Evolutionary conservation across 2,797 vertebrate species (phyloP), one percentile per base, ranked within the genome.

Genomic region (Molossus alvarezi): DNA sequence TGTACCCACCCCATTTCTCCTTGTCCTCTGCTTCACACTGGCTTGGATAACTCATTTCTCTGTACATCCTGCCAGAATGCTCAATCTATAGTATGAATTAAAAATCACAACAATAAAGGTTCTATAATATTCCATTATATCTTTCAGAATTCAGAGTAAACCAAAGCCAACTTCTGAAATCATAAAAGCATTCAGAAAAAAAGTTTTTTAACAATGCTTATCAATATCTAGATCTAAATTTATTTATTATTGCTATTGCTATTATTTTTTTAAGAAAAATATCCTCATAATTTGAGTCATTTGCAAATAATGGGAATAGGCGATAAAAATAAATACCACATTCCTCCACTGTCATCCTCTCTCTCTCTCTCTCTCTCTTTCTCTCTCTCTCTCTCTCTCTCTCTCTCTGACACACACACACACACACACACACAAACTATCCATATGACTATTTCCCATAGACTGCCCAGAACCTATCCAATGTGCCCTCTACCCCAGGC

Each of bases 51-150:
- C 25, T 73, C 27, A 67, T 85, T 72, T 77, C 25, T 86, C 33
- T 88, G 13, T 62, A 29, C 55, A 58, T 86, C 55, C 18, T 11
- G 11, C 51, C 82, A 96, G 77, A 88, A 80, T 67, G 11, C 60
- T 79, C 29, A 6, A 20, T 79, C 69, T 96, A 88, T 91, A 88
- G 82, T 90, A 95, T 41, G 53, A 96, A 90, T 94, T 53, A 92
- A 75, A 94, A 96, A 85, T 88, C 85, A 92, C 12, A 75, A 73
- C 57, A 76, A 37, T 60, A 29, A 90, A 96, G 57, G 9, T 92
- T 88, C 64, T 41, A 80, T 90, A 96, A 90, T 84, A 95, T 96
- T 92, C 55, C 72, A 51, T 53, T 79, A 57, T 6, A 71, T 90
- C 33, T 80, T 94, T 51, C 41, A 72, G 60, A 41, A 93, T 76